Evolutionary conservation across 2,888 invertebrate species (phyloP), one percentile per base, ranked within the genome.

Genomic region (Parapristionchus giblindavisi): DNA sequence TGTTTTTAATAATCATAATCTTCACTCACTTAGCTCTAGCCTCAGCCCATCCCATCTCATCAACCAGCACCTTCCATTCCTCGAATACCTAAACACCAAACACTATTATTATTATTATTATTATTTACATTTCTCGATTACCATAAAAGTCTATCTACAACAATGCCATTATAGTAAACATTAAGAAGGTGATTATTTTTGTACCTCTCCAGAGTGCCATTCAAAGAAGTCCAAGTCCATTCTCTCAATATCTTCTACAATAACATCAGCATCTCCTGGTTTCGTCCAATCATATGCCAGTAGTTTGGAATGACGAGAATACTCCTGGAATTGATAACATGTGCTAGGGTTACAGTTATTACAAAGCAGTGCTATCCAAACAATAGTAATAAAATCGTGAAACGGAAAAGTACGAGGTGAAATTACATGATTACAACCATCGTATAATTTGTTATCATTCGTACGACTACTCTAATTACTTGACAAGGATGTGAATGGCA

Each of bases 281-380:
- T 78, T 92, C 0, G 92, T 91, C 95, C 96, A 95, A 89, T 97
- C 95, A 84, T 96, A 96, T 17, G 94, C 92, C 54, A 97, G 91
- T 52, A 96, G 89, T 88, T 95, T 93, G 0, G 94, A 91, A 85
- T 94, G 92, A 32, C 61, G 60, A 32, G 43, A 51, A 27, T 73
- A 0, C 89, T 89, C 56, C 93, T 91, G 81, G 65, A 81, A 63
- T 32, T 14, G 17, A 40, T 4, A n/a, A n/a, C n/a, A n/a, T n/a
- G n/a, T n/a, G 43, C 8, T 14, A 43, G 17, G 43, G 8, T 8
- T 43, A 17, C 17, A 14, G 8, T 17, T 14, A 43, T 43, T 8
- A 43, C 8, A 43, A 43, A 43, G 43, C 43, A 43, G 17, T 43
- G 8, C n/a, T n/a, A n/a, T n/a, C n/a, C n/a, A n/a, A n/a, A n/a